phyloP scores from a whole-genome alignment of 2,888 invertebrate genomes.

The Chydorus sphaericus region DNA sequence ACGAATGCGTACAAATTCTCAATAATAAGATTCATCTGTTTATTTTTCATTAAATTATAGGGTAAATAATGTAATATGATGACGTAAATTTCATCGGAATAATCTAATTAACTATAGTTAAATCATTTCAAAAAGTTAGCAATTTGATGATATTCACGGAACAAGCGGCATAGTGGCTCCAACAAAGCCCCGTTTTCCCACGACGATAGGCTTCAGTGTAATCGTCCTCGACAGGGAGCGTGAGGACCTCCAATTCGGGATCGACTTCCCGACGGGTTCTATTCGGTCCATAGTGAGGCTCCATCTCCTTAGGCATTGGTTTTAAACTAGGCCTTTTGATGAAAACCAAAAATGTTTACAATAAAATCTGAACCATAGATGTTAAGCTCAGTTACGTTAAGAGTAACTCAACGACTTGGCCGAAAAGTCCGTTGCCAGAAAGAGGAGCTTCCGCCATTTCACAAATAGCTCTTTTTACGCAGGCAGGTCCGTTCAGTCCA shows the following conservation, averaged over 20 bases:
- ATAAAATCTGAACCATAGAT: background rate
- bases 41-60: too few species aligned
- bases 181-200: background rate
- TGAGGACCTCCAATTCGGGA: too few species aligned
- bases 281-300: too few species aligned
- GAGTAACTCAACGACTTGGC: background rate
- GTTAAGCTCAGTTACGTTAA: background rate
- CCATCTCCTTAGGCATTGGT: too few species aligned
- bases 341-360: background rate
- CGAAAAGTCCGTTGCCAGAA: slow-evolving; percentile 48
- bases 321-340: background rate
- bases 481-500: slow-evolving; percentile 48
- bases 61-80: too few species aligned
- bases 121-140: background rate
- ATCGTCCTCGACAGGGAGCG: too few species aligned
- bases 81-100: too few species aligned
- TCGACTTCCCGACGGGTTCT: too few species aligned
- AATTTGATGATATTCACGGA: background rate
- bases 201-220: background rate
- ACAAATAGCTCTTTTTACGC: slow-evolving; percentile 58
- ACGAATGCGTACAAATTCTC: too few species aligned
- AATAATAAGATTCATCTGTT: too few species aligned
- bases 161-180: background rate
- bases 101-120: too few species aligned
- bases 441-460: slow-evolving; percentile 55